These are phyloP conservation scores for Nephrotoma appendiculata DNA, from an alignment of 2,888 invertebrate species.

Conservation along the genomic window DNA sequence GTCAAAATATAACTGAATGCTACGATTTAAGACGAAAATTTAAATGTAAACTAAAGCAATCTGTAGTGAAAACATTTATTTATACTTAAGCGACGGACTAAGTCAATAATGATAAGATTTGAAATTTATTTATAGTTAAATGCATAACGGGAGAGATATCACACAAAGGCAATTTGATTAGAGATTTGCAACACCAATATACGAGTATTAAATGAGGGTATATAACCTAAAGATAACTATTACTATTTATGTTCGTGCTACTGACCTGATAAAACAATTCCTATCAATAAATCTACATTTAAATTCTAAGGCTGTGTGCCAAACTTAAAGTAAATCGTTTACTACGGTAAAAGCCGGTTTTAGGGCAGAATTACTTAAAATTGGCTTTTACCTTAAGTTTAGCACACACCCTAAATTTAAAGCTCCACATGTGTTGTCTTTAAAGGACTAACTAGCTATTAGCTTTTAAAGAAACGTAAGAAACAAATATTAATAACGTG, in stretches of 20 bases:
- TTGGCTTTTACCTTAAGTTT: too few species aligned
- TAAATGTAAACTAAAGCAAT: background rate
- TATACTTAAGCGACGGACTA: background rate
- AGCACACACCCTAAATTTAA: too few species aligned
- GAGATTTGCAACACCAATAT: background rate
- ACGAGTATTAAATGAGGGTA: too few species aligned
- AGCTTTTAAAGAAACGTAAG: too few species aligned
- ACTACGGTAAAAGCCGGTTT: too few species aligned
- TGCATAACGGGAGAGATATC: background rate
- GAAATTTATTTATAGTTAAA: background rate
- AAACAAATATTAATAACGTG: too few species aligned
- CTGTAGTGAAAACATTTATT: background rate
- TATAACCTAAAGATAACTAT: background rate
- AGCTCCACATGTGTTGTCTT: too few species aligned
- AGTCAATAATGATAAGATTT: background rate
- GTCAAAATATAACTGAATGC: background rate
- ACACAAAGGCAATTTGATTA: background rate
- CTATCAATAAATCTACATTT: too few species aligned
- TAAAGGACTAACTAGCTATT: too few species aligned
- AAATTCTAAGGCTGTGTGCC: too few species aligned
- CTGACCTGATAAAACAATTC: background rate
- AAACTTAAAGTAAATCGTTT: too few species aligned
- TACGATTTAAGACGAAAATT: background rate
- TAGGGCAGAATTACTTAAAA: too few species aligned
- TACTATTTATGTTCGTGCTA: background rate